A percentile compares a stretch with the other conserved stretches of the same genome.
Evolutionary conservation across 1,140 invertebrate species (phyloP).

Genomic region (Parasteatoda tepidariorum): DNA sequence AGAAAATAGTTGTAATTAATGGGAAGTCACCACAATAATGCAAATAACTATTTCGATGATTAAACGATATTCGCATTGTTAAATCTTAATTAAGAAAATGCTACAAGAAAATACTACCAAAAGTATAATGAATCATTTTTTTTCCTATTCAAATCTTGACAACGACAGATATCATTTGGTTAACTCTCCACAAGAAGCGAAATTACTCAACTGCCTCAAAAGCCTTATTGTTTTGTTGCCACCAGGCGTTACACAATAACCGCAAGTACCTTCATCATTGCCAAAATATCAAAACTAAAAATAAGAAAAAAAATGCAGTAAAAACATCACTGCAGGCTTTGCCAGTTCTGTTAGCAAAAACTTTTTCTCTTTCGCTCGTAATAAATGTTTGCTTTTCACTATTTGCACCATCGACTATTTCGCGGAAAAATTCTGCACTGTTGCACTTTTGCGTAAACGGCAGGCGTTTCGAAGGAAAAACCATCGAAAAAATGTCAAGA

Average conservation of each 20-base stretch:
- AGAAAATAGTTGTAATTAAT: no score
- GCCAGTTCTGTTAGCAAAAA: neutral
- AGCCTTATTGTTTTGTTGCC: slow-evolving; percentile 30
- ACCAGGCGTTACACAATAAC: slow-evolving; percentile 44
- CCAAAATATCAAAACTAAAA: slow-evolving; percentile 7
- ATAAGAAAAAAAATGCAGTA: neutral
- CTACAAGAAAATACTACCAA: no score
- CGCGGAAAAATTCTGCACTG: slow-evolving; percentile 37
- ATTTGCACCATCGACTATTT: slow-evolving; percentile 39
- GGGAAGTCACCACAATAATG: no score
- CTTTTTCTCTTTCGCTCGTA: slow-evolving; percentile 22
- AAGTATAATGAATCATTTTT: no score
- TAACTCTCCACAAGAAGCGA: no score
- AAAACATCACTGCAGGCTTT: neutral
- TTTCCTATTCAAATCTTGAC: no score
- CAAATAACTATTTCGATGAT: no score
- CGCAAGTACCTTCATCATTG: neutral
- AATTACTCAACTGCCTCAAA: neutral
- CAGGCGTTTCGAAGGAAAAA: slow-evolving; percentile 4
- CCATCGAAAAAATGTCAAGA: slow-evolving; percentile 57
- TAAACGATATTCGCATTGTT: no score
- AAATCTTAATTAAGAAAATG: no score
- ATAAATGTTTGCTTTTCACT: slow-evolving; percentile 48
- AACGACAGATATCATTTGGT: no score
- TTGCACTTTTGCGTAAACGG: slow-evolving; percentile 22